Conservation (phyloP, 2,113 vertebrate species). For the Notarius quadriscutis region DNA sequence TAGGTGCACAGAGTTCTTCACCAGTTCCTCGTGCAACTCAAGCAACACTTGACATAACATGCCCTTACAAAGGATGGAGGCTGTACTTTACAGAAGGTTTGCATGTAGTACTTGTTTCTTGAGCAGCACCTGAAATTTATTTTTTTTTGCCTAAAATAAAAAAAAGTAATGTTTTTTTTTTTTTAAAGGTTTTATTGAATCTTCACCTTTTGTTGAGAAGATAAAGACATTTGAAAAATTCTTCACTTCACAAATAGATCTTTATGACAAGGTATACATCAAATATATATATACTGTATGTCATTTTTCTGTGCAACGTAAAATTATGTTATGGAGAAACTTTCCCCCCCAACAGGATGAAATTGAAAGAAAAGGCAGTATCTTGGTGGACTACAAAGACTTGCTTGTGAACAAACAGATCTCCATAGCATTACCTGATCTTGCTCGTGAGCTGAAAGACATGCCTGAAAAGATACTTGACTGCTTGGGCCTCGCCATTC, state of each 20-base stretch:
- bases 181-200: slow-evolving; percentile 81
- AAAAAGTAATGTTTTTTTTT: not conserved
- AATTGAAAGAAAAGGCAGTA: slow-evolving; percentile 95
- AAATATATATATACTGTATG: not conserved
- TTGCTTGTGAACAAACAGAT: slow-evolving; percentile 74
- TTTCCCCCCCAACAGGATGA: slow-evolving; percentile 82
- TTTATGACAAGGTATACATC: slow-evolving; percentile 91
- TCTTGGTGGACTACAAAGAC: slow-evolving; percentile 93
- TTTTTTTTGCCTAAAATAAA: not conserved
- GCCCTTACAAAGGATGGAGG: slow-evolving; percentile 91
- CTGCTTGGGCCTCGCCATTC: slow-evolving; percentile 91
- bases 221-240: slow-evolving; percentile 92
- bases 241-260: slow-evolving; percentile 82
- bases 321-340: not conserved
- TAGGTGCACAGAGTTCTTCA: slow-evolving; percentile 47
- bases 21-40: slow-evolving; percentile 68
- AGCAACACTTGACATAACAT: slow-evolving; percentile 76
- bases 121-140: not conserved
- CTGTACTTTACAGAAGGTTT: slow-evolving; percentile 95
- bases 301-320: not conserved
- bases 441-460: slow-evolving; percentile 81
- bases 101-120: not conserved
- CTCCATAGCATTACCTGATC: slow-evolving; percentile 67
- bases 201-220: slow-evolving; percentile 83
- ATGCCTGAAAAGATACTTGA: slow-evolving; percentile 87